Percentiles rank a stretch among this genome's conserved stretches.
These are phyloP conservation scores for Actinopyga echinites DNA, from an alignment of 53 echinoderm and acorn worm species.

Conservation along the genomic window DNA sequence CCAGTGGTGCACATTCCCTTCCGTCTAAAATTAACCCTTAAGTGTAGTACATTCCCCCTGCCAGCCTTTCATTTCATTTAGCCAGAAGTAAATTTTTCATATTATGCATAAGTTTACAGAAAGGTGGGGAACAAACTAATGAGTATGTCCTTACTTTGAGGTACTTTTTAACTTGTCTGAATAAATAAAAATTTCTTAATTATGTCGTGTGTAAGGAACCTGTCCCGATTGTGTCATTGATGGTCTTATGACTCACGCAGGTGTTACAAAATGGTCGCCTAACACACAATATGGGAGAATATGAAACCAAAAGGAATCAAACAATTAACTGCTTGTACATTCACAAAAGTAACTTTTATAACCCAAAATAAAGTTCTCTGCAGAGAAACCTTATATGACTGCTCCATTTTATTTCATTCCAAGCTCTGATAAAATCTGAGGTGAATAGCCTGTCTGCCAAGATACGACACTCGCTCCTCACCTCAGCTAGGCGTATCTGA, in stretches of 20 bases:
- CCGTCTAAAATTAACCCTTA: too few relatives aligned
- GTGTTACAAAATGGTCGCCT: constrained; percentile 26
- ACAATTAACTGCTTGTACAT: constrained; percentile 23
- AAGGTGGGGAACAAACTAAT: too few relatives aligned
- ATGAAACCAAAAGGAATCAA: constrained; percentile 9
- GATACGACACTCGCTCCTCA: constrained; percentile 43
- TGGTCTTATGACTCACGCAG: constrained; percentile 32
- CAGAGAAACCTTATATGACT: constrained; percentile 30
- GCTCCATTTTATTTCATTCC: constrained; percentile 23
- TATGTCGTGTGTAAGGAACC: constrained; percentile 4
- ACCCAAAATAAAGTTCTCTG: constrained; percentile 11
- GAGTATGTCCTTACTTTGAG: too few relatives aligned
- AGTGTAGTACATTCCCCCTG: too few relatives aligned
- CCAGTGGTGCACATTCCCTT: too few relatives aligned
- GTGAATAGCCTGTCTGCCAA: constrained; percentile 43
- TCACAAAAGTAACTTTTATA: constrained; percentile 32
- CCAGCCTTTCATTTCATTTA: too few relatives aligned
- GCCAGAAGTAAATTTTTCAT: too few relatives aligned
- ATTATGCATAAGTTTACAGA: too few relatives aligned
- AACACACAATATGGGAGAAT: constrained; percentile 10
- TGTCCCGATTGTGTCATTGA: constrained; percentile 26
- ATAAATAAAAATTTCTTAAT: constrained; percentile 38
- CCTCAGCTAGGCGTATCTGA: constrained; percentile 40
- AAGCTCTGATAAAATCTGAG: constrained; percentile 40
- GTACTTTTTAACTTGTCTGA: too few relatives aligned